Evolutionary conservation across 2,888 invertebrate genomes (phyloP).

Genomic region (Quadroppia sp.): DNA sequence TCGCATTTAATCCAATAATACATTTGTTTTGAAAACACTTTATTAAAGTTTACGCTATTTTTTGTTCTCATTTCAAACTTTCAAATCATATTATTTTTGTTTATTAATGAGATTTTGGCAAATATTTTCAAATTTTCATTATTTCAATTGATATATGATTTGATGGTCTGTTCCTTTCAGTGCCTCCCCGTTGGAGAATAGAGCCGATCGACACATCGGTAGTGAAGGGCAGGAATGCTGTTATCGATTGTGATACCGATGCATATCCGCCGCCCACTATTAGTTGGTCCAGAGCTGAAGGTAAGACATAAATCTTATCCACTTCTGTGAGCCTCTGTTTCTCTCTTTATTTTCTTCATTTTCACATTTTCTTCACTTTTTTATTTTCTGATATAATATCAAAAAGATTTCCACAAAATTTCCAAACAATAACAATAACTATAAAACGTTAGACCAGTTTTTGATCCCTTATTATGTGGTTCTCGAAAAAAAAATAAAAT

Average conservation of each 20-base stretch:
- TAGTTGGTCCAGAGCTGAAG: slow-evolving; percentile 46
- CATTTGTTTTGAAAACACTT: background rate
- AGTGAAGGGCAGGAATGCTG: slow-evolving; percentile 48
- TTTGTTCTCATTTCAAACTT: background rate
- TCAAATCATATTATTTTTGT: background rate
- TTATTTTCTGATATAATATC: background rate
- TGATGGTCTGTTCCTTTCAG: slow-evolving; percentile 46
- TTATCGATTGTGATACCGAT: slow-evolving; percentile 48
- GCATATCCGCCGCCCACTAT: slow-evolving; percentile 48
- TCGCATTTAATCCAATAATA: background rate
- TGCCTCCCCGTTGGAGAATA: slow-evolving; percentile 49
- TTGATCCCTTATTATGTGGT: slow-evolving; percentile 27
- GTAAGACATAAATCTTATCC: slow-evolving; percentile 14
- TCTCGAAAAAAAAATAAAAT: slow-evolving; percentile 25
- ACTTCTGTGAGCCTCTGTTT: background rate
- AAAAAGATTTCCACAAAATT: slow-evolving; percentile 17
- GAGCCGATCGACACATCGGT: slow-evolving; percentile 49
- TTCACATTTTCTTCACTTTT: background rate
- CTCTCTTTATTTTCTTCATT: background rate
- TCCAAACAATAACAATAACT: slow-evolving; percentile 29
- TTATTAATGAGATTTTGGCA: background rate
- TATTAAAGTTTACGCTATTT: too few relatives aligned
- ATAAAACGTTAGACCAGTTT: slow-evolving; percentile 3
- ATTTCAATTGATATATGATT: background rate
- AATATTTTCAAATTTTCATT: too few relatives aligned